Evolutionary conservation across 2,888 invertebrate genomes (phyloP).

Genomic region (Pyrrhia umbra): DNA sequence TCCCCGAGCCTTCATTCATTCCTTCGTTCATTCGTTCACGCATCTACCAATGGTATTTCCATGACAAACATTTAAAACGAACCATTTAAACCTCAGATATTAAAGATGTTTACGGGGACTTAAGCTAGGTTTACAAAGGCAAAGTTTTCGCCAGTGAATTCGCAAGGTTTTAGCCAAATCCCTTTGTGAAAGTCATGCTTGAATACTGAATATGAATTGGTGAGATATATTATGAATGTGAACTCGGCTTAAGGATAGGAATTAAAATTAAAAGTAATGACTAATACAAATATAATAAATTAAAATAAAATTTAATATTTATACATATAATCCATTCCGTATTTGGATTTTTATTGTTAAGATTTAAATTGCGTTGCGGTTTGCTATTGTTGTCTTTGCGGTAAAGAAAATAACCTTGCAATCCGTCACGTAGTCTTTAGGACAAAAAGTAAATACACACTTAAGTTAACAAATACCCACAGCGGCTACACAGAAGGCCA

Average conservation of each 20-base stretch:
- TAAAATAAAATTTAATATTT: too few relatives aligned
- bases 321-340: not conserved
- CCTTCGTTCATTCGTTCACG: constrained; percentile 64
- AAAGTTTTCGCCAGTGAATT: constrained; percentile 45
- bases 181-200: constrained; percentile 27
- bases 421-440: not conserved
- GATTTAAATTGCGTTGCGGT: not conserved
- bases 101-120: constrained; percentile 60
- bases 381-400: not conserved
- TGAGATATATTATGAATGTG: constrained; percentile 11
- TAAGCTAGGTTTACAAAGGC: constrained; percentile 43
- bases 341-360: not conserved
- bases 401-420: constrained; percentile 2
- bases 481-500: constrained; percentile 8
- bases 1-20: constrained; percentile 58
- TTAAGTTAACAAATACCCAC: constrained; percentile 2
- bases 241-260: not conserved
- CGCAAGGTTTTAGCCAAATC: constrained; percentile 37
- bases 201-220: constrained; percentile 30
- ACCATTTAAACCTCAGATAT: constrained; percentile 60
- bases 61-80: constrained; percentile 72
- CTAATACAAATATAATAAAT: too few relatives aligned
- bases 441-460: not conserved
- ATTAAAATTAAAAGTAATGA: not conserved
- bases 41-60: constrained; percentile 70